Base-by-base conservation (phyloP, 2,888 invertebrate genomes). In the Zele albiditarsus region DNA sequence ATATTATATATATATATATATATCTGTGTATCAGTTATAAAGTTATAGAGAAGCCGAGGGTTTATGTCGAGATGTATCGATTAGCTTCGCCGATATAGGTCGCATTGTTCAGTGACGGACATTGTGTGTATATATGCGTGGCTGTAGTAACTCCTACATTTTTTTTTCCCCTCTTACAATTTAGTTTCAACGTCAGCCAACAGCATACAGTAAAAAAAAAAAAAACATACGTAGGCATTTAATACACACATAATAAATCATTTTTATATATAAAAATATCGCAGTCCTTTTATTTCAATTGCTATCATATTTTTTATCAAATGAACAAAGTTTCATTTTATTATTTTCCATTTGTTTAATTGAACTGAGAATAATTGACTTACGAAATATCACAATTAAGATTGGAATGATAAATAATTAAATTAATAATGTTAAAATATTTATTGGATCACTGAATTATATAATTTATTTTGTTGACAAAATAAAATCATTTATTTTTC, bases 81-180 rank as follows among this genome's bases (percentile, higher is more conserved):
- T 46, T 46, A 46, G 46, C 46, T 46, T 46, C 6, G 46, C 16
- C 46, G n/a, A 46, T 46, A 46, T 46, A 46, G 16, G n/a, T 46
- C 46, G n/a, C 46, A 80, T 83, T 85, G 83, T 83, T 77, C 77
- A 75, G 80, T 80, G 85, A 85, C 82, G 81, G 82, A 83, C 85
- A 83, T 83, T 84, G 82, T 82, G 82, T 81, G 57, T 71, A 68
- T 42, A 49, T 31, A 12, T 12, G 8, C 10, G 38, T 38, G 12
- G 12, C 8, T 38, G 38, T 12, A 38, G 12, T 12, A 38, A 53
- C 49, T 63, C 25, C 31, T 57, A 46, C 63, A 38, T 66, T 38
- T 46, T 46, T 46, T 46, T 46, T n/a, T n/a, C 3, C 14, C 0
- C n/a, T n/a, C n/a, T 38, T 46, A 46, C n/a, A 46, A 46, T 46